Base-by-base conservation (phyloP, 37 sponge, comb jelly and placozoan species). In the Diacarnus erythraeanus region DNA sequence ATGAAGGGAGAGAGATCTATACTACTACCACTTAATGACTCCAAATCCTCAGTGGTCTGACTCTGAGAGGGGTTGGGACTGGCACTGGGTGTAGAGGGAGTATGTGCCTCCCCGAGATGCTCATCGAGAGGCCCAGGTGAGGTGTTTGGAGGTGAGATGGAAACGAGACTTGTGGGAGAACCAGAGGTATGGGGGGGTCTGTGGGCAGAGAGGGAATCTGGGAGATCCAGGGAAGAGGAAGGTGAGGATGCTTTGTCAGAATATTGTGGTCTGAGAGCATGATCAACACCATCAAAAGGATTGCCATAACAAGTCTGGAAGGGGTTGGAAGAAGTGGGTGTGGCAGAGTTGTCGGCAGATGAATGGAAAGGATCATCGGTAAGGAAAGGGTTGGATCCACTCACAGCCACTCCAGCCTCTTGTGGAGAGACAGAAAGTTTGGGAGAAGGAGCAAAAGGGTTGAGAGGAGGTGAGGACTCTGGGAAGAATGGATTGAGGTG, bases 21-120 rank as follows among this genome's bases (percentile, higher is more conserved):
- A 74, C 74, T 74, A 36, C 74, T 74, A n/a, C 25, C 27, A 25
- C 36, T 43, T 2, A 1, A 57, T 12, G 51, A 72, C 72, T 36
- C 72, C 51, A 37, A 20, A 3, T 72, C 72, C 20, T 34, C 57
- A 9, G 23, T 6, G 36, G 38, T 40, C 43, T 65, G 66, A 5
- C 3, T 38, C 1, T 42, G 6, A 25, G 43, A 10, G 36, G 18
- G 6, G 18, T 59, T 4, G 3, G 60, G 60, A 27, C 60, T 59
- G 9, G 35, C 2, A 30, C 51, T 47, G 51, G 66, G 9, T 31
- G 66, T 1, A 6, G 66, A 65, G 35, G 5, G 35, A 12, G 66
- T 6, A 47, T 12, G 34, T 35, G 17, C 34, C 31, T 10, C 34
- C 31, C 34, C 35, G 27, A 65, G 34, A 10, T 26, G 31, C 33